Evolutionary conservation across 1,140 invertebrate species (phyloP), one percentile per base, ranked within the genome.

Genomic region (Sesamia nonagrioides): DNA sequence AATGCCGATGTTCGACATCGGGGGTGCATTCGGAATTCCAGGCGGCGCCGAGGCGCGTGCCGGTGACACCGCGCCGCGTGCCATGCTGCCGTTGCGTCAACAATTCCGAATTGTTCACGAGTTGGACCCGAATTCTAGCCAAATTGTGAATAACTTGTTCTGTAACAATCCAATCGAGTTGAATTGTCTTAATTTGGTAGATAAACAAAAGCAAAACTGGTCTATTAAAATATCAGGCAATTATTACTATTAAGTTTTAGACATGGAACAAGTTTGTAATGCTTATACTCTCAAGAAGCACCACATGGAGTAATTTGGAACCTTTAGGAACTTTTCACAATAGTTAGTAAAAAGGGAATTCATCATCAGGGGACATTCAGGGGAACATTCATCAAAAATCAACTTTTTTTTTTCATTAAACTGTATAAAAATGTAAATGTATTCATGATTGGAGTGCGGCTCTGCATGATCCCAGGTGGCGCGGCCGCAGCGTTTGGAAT

Each of bases 401-500:
- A 15, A 48, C 45, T n/a, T 52, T 27, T 56, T 42, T 72, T 45
- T 69, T 52, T n/a, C 9, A 50, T 17, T 76, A 0, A 27, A 52
- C 21, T 35, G 48, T 6, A 72, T 35, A 52, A 63, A 76, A 1
- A 42, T 42, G 2, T 9, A 48, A 81, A 37, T 63, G 50, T 42
- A 8, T 17, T 11, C 21, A 17, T 58, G 50, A 18, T 69, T 61
- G 40, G 78, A 93, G 79, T 94, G 78, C 91, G 91, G 42, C 89
- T 85, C 93, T 91, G 90, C 85, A 72, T 85, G 87, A 90, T 94
- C 93, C 92, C 93, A 94, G 93, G 93, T 94, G 93, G 91, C 91
- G 89, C 91, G 92, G 93, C 92, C 93, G 92, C 93, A 94, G 93
- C 93, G 93, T 94, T 94, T 93, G 93, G 92, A 92, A 94, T 94